Conservation (phyloP, 1,140 invertebrate genomes). For the Conus betulinus region DNA sequence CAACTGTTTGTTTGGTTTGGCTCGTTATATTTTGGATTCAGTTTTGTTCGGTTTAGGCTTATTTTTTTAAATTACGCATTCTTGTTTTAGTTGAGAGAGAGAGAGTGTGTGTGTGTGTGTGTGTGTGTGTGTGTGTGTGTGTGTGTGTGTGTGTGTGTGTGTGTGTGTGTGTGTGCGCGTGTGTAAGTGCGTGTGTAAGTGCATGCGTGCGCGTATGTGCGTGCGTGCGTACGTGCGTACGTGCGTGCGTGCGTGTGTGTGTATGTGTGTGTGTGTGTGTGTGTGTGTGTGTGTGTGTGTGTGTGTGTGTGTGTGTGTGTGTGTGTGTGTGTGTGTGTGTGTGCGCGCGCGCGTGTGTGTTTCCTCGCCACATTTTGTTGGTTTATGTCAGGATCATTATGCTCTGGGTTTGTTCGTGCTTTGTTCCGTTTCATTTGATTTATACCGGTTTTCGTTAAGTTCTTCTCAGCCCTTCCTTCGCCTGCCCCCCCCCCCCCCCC, state of each 20-base stretch:
- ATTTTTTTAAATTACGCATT: too few species aligned
- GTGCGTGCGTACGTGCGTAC: not conserved
- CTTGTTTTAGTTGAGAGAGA: too few species aligned
- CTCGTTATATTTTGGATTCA: not conserved
- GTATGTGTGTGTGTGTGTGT: not conserved
- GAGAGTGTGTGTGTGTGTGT: not conserved
- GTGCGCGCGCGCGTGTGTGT: not conserved
- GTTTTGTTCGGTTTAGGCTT: not conserved
- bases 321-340: not conserved
- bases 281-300: slow-evolving; percentile 12
- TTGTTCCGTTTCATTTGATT: too few species aligned
- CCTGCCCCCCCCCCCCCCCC: too few species aligned
- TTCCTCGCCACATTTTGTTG: not conserved
- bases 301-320: not conserved
- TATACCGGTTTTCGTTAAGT: too few species aligned
- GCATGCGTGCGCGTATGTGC: not conserved
- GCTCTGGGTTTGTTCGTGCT: too few species aligned
- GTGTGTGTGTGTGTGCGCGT: not conserved
- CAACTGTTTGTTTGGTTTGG: not conserved
- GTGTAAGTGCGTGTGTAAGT: too few species aligned
- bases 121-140: slow-evolving; percentile 12
- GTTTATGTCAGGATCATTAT: not conserved
- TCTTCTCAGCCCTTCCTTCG: too few species aligned
- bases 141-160: not conserved
- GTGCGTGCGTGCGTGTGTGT: not conserved